Evolutionary conservation across 2,888 invertebrate genomes (phyloP), one percentile per base, ranked within the genome.

Genomic region (Portevinia maculata): DNA sequence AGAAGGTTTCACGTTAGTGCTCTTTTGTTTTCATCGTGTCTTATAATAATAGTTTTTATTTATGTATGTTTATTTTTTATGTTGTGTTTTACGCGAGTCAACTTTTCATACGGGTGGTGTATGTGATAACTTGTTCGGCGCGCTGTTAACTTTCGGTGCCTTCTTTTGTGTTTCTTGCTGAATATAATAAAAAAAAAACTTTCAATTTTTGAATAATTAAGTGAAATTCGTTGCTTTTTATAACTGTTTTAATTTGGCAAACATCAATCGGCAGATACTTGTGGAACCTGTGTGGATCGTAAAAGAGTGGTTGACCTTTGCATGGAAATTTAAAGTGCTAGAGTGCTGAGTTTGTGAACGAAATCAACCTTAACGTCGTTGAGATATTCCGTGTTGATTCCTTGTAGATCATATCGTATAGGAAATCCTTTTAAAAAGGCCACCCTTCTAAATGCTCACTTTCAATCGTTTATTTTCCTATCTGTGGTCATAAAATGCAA

Each of bases 131-230:
- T 83, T 83, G 78, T 83, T 71, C 67, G 53, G 17, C 37, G 52
- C 44, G 59, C 50, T 78, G 70, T 81, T 76, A 81, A 70, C 81
- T 81, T 81, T 81, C 76, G 81, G 81, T 81, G 81, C 70, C 76
- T 46, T 75, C 64, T 44, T 44, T 44, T 11, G 17, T 41, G 8
- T 44, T 3, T 46, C 13, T 76, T 55, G 15, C 13, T 59, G 21
- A 19, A 21, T 9, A 60, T 24, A 39, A 46, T 32, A 19, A 21
- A 11, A 60, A 17, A 41, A 48, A 32, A 67, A 83, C 83, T 83
- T 83, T 83, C 78, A 83, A 73, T 83, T 83, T 70, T 83, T 59
- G 19, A 60, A 76, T 21, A 83, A 83, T 65, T 60, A 76, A 67
- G 78, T 67, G 78, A 83, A 81, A 81, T 70, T 81, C 64, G 46